Evolutionary conservation across 2,797 vertebrate genomes (phyloP).

Genomic region (Xenopus petersii): DNA sequence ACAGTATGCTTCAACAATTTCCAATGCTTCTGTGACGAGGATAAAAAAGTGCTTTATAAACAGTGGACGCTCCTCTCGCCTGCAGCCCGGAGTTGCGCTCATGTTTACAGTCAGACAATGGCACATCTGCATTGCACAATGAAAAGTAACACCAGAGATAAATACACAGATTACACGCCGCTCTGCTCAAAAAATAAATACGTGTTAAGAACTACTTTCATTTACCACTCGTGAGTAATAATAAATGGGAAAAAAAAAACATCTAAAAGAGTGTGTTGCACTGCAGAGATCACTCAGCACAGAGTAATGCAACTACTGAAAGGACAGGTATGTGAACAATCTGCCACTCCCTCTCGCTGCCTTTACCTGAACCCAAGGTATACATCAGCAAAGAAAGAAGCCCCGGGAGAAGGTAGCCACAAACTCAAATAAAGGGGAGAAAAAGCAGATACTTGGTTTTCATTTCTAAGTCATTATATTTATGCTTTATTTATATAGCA

Average conservation of each 20-base stretch:
- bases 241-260: background rate
- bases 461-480: too few species aligned
- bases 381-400: background rate
- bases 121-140: background rate
- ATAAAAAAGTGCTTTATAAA: slow-evolving; percentile 8
- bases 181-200: slow-evolving; percentile 1
- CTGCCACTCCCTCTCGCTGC: background rate
- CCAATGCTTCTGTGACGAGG: background rate
- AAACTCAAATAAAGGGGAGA: too few species aligned
- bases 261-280: too few species aligned
- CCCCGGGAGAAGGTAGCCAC: too few species aligned
- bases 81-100: background rate
- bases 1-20: background rate
- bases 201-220: background rate
- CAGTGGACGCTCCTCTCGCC: background rate
- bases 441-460: too few species aligned
- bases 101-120: background rate
- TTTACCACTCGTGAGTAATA: background rate
- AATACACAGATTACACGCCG: background rate
- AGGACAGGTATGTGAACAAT: background rate
- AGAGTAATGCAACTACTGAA: background rate
- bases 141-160: background rate
- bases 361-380: background rate
- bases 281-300: background rate
- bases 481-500: too few species aligned